These are phyloP conservation scores for Lottia scabra DNA, from an alignment of 2,888 invertebrate species.

Conservation along the genomic window DNA sequence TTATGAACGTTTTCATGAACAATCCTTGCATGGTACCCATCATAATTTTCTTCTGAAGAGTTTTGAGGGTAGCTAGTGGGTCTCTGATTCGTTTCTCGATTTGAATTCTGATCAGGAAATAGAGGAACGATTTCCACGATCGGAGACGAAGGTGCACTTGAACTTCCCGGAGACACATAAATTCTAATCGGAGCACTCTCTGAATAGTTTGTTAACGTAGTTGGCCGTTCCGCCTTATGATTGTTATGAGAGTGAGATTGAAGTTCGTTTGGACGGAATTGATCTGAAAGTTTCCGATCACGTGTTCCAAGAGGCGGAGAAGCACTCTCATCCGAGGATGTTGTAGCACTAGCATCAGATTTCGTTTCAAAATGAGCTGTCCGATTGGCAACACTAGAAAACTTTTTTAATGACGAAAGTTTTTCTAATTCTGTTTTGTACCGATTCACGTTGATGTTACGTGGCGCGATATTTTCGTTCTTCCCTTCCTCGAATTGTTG, in stretches of 20 bases:
- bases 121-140: conserved; percentile 52
- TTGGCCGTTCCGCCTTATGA: conserved; percentile 30
- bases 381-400: conserved; percentile 62
- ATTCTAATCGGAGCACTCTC: conserved; percentile 48
- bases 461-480: conserved; percentile 37
- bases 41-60: conserved; percentile 18
- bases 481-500: conserved; percentile 54
- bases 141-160: conserved; percentile 44
- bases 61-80: conserved; percentile 24
- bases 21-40: conserved; percentile 13
- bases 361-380: conserved; percentile 64
- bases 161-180: conserved; percentile 51
- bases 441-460: conserved; percentile 33
- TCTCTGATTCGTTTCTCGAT: conserved; percentile 10
- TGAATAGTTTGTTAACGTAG: conserved; percentile 32
- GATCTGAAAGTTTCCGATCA: conserved; percentile 29
- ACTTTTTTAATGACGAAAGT: conserved; percentile 70
- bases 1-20: conserved; percentile 15
- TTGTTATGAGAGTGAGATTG: conserved; percentile 29
- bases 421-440: conserved; percentile 59
- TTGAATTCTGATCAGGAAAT: conserved; percentile 23
- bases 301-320: conserved; percentile 11
- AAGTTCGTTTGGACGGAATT: conserved; percentile 32
- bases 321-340: conserved; percentile 20
- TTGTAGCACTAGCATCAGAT: conserved; percentile 15